Conservation (phyloP, 2,797 vertebrate genomes). For the Orientallactaga sibirica region DNA sequence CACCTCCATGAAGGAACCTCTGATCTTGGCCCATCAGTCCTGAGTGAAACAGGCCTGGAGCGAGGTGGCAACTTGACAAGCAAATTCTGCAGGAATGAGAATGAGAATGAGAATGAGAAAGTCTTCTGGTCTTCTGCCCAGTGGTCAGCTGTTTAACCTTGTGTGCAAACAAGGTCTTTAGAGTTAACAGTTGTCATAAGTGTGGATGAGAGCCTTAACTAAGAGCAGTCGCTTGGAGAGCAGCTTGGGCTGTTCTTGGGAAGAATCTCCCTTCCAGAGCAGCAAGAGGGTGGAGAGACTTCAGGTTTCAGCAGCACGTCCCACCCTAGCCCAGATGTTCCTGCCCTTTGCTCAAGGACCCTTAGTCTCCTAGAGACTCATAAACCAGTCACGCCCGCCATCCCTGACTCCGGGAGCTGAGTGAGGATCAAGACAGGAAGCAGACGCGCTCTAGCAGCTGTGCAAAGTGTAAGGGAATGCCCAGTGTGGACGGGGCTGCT, state of each 20-base stretch:
- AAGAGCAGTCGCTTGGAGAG: neutral
- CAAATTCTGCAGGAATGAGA: neutral
- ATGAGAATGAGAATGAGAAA: neutral
- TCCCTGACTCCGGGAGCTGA: fast-evolving
- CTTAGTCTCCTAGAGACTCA: fast-evolving
- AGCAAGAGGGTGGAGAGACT: neutral
- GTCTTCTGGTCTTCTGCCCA: neutral
- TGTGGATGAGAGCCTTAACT: fast-evolving
- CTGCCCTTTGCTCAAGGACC: neutral
- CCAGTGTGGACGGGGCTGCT: too few relatives aligned
- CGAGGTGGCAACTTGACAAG: neutral
- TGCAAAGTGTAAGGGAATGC: fast-evolving
- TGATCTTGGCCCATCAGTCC: fast-evolving
- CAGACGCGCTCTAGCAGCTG: fast-evolving
- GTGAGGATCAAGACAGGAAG: neutral
- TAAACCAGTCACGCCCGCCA: neutral
- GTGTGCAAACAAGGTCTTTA: fast-evolving
- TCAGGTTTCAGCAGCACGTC: neutral
- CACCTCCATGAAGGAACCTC: neutral
- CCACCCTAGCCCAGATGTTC: neutral
- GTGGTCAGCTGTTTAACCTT: fast-evolving
- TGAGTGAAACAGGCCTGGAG: neutral
- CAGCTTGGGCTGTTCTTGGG: neutral
- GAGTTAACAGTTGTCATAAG: fast-evolving
- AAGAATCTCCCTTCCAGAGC: neutral